Evolutionary conservation across 2,888 invertebrate genomes (phyloP).

Genomic region (Leucophora obtusa): DNA sequence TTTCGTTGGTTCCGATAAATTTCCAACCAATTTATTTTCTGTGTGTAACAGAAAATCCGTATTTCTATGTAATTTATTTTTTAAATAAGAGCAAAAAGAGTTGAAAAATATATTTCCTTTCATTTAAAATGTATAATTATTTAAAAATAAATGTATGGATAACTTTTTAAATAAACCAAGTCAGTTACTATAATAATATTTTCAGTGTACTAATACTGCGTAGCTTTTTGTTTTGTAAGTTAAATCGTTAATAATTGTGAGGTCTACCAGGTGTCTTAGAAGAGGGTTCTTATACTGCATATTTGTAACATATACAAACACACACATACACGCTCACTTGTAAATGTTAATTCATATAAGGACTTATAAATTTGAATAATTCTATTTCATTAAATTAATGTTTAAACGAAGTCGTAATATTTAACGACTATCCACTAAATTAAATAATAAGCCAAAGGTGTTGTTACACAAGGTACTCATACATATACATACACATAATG

Average conservation of each 20-base stretch:
- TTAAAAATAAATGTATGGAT: too few species aligned
- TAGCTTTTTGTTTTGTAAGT: background rate
- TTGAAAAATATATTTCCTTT: too few species aligned
- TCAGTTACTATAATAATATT: too few species aligned
- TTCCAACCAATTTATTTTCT: too few species aligned
- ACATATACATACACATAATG: conserved; percentile 2
- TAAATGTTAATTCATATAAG: conserved; percentile 10
- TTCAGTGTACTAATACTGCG: conserved; percentile 12
- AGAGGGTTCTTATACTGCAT: conserved; percentile 19
- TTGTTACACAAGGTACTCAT: conserved; percentile 9
- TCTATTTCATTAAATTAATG: conserved; percentile 53
- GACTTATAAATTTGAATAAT: conserved; percentile 57
- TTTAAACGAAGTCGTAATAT: conserved; percentile 54
- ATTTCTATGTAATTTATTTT: too few species aligned
- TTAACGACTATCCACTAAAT: conserved; percentile 55
- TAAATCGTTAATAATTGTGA: conserved; percentile 45
- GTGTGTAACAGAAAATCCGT: too few species aligned
- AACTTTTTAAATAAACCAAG: too few species aligned
- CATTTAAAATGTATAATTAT: too few species aligned
- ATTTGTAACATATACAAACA: conserved; percentile 34
- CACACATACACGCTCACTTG: background rate
- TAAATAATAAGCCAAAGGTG: conserved; percentile 53
- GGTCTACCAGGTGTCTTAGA: conserved; percentile 39
- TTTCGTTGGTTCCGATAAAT: too few species aligned
- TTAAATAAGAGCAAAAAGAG: too few species aligned